Conservation (phyloP, 2,113 vertebrate species). For the Erythrocebus patas region DNA sequence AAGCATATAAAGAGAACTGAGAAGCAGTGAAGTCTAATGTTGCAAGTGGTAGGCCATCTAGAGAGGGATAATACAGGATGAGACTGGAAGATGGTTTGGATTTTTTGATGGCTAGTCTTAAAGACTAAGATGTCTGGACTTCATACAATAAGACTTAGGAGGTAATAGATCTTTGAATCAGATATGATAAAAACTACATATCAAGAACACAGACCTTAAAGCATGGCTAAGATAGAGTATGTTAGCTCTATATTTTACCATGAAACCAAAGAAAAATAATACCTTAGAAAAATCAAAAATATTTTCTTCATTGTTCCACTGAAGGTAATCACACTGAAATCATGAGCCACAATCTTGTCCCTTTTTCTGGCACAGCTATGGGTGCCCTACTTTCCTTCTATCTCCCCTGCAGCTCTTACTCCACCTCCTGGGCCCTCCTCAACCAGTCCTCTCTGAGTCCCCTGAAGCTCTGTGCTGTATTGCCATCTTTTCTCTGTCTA, state of each 20-base stretch:
- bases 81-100: neutral
- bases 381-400: neutral
- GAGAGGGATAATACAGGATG: neutral
- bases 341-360: neutral
- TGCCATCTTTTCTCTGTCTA: neutral
- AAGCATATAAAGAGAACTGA: neutral
- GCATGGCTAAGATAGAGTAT: neutral
- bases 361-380: neutral
- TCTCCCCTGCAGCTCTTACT: neutral
- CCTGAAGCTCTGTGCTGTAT: neutral
- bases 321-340: neutral
- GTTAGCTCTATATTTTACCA: neutral
- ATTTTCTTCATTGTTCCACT: neutral
- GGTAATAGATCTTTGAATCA: neutral
- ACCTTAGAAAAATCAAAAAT: neutral
- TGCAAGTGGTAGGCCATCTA: accelerated
- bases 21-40: no score
- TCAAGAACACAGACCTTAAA: neutral
- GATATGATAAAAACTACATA: neutral
- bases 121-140: neutral
- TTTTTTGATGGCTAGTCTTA: neutral
- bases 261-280: neutral
- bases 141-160: neutral
- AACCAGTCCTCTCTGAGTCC: neutral
- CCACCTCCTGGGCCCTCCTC: neutral